Evolutionary conservation across 2,797 vertebrate genomes (phyloP), one percentile per base, ranked within the genome.

Genomic region (Serranus cabrilla): DNA sequence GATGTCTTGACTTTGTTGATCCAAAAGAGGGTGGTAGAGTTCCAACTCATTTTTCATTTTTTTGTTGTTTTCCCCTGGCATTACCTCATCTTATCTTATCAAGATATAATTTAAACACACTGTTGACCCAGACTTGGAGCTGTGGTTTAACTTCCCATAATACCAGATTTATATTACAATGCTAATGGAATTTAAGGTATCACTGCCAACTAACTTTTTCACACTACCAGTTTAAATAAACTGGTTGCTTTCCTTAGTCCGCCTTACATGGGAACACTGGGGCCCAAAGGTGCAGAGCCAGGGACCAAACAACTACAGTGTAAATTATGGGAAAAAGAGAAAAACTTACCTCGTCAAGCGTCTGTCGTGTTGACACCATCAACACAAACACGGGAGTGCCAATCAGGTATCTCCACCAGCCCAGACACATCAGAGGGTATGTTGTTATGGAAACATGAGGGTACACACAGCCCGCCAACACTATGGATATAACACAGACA

Each of bases 371-470:
- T 46, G 42, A 49, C 17, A 17, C 34, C 4, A 1, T 16, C 1
- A 8, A 43, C 8, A 25, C 14, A 13, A 49, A n/a, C 51, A 25
- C 42, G 31, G 23, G 5, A 42, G 47, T 17, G 31, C 17, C 34
- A 73, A 42, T 66, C 51, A 80, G 54, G 50, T 69, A 55, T 60
- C 25, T 11, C 34, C 12, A 54, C 34, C 2, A 27, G 23, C 11
- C 62, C 55, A 14, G 17, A 49, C 23, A 34, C 25, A 47, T 65
- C 43, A 49, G 10, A 81, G 31, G 20, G 21, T 60, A 34, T 42
- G 60, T 80, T 74, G 76, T 80, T 68, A 68, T 84, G 63, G 68
- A 72, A 75, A 81, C 71, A 50, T n/a, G 20, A 14, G 27, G 12
- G 12, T 18, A 47, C 47, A 37, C 2, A 2, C 17, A 55, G 40